phyloP scores from a whole-genome alignment of 2,888 invertebrate genomes.

The Drosophila cognata region DNA sequence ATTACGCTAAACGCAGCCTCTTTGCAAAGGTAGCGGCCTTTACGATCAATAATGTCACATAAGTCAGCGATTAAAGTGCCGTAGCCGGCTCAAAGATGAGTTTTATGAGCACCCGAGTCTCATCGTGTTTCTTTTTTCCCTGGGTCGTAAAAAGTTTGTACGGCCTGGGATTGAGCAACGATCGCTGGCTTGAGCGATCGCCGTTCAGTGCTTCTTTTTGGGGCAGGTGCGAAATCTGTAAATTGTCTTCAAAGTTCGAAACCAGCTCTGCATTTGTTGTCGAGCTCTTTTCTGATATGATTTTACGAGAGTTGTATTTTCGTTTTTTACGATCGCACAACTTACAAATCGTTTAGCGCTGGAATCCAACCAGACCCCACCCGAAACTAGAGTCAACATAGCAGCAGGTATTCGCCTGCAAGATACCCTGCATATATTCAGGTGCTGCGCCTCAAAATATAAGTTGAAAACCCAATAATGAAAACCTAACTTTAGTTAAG shows the following conservation, averaged over 20 bases:
- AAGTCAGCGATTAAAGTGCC: constrained; percentile 74
- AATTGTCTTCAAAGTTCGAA: constrained; percentile 36
- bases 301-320: constrained; percentile 69
- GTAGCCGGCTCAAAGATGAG: constrained; percentile 49
- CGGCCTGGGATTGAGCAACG: constrained; percentile 33
- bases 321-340: constrained; percentile 67
- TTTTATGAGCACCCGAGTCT: constrained; percentile 44
- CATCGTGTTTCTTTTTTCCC: constrained; percentile 14
- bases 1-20: constrained; percentile 70
- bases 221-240: constrained; percentile 69
- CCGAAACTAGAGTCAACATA: constrained; percentile 12
- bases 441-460: not conserved
- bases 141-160: constrained; percentile 52
- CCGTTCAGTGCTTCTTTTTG: not conserved
- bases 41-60: constrained; percentile 80
- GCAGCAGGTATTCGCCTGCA: not conserved
- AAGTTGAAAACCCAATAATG: not conserved
- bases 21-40: constrained; percentile 61
- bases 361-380: constrained; percentile 25
- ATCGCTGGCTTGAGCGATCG: constrained; percentile 40
- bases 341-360: constrained; percentile 75
- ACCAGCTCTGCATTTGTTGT: constrained; percentile 52
- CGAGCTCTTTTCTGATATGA: constrained; percentile 56
- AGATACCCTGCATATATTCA: constrained; percentile 28
- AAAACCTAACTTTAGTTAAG: not conserved